Evolutionary conservation across 2,797 vertebrate species (phyloP).

Genomic region (Gephyroberyx darwinii): DNA sequence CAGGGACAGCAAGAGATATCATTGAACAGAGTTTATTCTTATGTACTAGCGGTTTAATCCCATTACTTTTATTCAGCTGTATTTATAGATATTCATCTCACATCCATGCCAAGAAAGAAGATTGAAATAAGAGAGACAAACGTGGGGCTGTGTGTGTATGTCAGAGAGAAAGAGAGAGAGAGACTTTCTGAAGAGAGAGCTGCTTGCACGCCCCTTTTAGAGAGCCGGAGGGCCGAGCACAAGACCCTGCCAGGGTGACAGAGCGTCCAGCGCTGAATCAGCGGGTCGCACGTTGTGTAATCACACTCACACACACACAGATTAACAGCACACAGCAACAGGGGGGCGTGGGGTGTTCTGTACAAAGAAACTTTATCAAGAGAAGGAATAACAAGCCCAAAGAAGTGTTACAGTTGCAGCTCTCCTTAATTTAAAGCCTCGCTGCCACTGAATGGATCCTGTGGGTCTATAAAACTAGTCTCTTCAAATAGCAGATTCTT

Average conservation of each 20-base stretch:
- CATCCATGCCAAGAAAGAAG: slow-evolving; percentile 7
- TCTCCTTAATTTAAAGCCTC: slow-evolving; percentile 66
- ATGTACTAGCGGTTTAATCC: slow-evolving; percentile 44
- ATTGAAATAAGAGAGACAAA: slow-evolving; percentile 23
- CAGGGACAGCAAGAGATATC: slow-evolving; percentile 23
- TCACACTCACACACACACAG: slow-evolving; percentile 54
- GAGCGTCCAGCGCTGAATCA: slow-evolving; percentile 75
- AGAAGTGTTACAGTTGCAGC: slow-evolving; percentile 56
- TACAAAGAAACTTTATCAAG: slow-evolving; percentile 57
- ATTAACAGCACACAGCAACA: slow-evolving; percentile 58
- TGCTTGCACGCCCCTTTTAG: slow-evolving; percentile 41
- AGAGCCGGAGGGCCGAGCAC: slow-evolving; percentile 60
- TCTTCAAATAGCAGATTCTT: slow-evolving; percentile 49
- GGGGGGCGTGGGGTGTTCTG: not conserved
- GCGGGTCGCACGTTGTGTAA: slow-evolving; percentile 75
- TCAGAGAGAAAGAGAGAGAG: not conserved
- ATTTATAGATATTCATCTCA: slow-evolving; percentile 22
- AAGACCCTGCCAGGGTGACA: slow-evolving; percentile 68
- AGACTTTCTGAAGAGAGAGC: not conserved
- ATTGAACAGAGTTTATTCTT: slow-evolving; percentile 53
- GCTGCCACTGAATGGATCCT: slow-evolving; percentile 52
- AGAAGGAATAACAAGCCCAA: slow-evolving; percentile 61
- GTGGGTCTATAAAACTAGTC: slow-evolving; percentile 50
- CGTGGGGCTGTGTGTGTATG: slow-evolving; percentile 4
- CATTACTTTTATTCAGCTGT: slow-evolving; percentile 25